Base-by-base conservation (phyloP, 1,140 invertebrate genomes). In the Luehdorfia chinensis region DNA sequence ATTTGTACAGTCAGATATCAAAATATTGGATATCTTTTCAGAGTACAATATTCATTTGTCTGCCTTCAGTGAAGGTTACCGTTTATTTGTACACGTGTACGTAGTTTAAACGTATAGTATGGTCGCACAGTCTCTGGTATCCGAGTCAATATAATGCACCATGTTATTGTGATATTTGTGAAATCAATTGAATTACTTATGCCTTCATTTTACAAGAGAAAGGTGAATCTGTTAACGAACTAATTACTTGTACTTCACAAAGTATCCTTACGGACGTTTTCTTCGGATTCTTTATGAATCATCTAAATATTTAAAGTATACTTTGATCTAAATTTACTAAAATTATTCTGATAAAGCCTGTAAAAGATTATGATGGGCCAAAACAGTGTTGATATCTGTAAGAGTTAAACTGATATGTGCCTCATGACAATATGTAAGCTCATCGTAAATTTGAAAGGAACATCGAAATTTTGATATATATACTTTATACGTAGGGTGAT, bases 61-160 rank as follows among this genome's bases (percentile, higher is more conserved):
- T 81, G 72, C 81, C 81, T 85, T 85, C 78, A 83, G 67, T 85
- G 81, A 83, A 85, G 81, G 80, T 46, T 47, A 55, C 55, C 43
- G 30, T 47, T 59, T 43, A 56, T 47, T 58, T 60, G 64, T 75
- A 66, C 61, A 58, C 58, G 53, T 55, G 39, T 43, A 51, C 55
- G 45, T 69, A 63, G 57, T 55, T 61, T 69, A 53, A 43, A 30
- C 6, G n/a, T 43, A 30, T 61, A 65, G 64, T 68, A 63, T 61
- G 56, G 70, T 71, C 50, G 67, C 66, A 68, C 77, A 66, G 73
- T 78, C 73, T 67, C 74, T 75, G 67, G 75, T 59, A 63, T 57
- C 59, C 60, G 73, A 78, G 75, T 78, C 75, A 77, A 79, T 81
- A 66, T 53, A 63, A 66, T 71, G 64, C 69, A 73, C 70, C 65